These are phyloP conservation scores for Poecilia picta DNA, from an alignment of 2,797 vertebrate genomes.

Conservation along the genomic window DNA sequence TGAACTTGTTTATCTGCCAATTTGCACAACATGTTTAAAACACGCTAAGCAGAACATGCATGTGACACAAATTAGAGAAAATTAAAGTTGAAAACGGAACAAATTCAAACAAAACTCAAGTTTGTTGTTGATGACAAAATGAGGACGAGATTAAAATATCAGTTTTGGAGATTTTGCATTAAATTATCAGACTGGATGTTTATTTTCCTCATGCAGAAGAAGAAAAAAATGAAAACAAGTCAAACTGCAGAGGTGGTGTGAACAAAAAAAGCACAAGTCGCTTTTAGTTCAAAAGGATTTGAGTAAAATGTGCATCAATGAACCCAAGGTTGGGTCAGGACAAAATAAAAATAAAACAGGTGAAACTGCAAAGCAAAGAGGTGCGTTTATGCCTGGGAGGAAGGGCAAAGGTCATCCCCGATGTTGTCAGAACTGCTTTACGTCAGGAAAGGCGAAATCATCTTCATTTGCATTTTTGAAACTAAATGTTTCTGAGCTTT, in stretches of 20 bases:
- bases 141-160: background rate
- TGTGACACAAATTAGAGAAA: background rate
- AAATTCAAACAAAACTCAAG: background rate
- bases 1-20: too few species aligned
- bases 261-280: background rate
- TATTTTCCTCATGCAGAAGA: background rate
- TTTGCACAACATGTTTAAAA: background rate
- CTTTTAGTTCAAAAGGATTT: background rate
- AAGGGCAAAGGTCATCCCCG: constrained; percentile 45
- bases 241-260: background rate
- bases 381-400: constrained; percentile 33
- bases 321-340: background rate
- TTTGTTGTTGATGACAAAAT: background rate
- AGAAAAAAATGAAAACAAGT: background rate
- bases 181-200: background rate
- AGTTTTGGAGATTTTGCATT: background rate
- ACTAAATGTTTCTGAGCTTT: background rate
- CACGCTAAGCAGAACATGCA: background rate
- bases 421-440: constrained; percentile 15
- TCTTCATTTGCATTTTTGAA: background rate
- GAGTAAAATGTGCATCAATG: background rate
- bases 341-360: background rate
- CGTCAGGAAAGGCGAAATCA: constrained; percentile 1
- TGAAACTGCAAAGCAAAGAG: constrained; percentile 18
- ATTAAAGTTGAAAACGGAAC: background rate